Conservation (phyloP, 2,113 vertebrate genomes). For the Bombycilla garrulus region DNA sequence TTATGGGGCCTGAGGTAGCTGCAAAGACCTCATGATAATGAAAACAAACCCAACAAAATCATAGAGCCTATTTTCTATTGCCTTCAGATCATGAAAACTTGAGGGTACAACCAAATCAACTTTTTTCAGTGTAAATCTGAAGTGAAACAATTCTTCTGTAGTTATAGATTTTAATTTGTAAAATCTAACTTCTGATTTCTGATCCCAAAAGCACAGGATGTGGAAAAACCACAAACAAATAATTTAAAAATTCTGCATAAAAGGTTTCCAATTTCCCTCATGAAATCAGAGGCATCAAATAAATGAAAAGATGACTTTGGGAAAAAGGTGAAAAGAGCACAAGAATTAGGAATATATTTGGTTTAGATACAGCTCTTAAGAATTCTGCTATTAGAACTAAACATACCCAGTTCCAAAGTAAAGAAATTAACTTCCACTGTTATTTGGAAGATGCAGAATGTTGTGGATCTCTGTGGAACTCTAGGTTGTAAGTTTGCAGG, state of each 20-base stretch:
- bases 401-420: not conserved
- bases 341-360: not conserved
- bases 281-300: not conserved
- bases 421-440: not conserved
- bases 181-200: not conserved
- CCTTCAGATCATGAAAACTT: not conserved
- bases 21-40: not conserved
- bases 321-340: not conserved
- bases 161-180: fast-evolving
- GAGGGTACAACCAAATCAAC: not conserved
- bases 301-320: not conserved
- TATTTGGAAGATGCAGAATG: not conserved
- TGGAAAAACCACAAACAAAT: fast-evolving
- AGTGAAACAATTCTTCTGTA: not conserved
- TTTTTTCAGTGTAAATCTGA: not conserved
- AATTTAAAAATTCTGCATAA: not conserved
- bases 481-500: not conserved
- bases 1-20: not conserved
- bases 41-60: not conserved
- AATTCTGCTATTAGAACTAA: not conserved
- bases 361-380: not conserved
- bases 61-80: not conserved
- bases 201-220: not conserved
- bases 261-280: not conserved
- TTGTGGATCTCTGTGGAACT: not conserved